Percentiles rank a stretch among this genome's conserved stretches.
Conservation (phyloP, 2,888 invertebrate species). For the Caenorhabditis sp. region DNA sequence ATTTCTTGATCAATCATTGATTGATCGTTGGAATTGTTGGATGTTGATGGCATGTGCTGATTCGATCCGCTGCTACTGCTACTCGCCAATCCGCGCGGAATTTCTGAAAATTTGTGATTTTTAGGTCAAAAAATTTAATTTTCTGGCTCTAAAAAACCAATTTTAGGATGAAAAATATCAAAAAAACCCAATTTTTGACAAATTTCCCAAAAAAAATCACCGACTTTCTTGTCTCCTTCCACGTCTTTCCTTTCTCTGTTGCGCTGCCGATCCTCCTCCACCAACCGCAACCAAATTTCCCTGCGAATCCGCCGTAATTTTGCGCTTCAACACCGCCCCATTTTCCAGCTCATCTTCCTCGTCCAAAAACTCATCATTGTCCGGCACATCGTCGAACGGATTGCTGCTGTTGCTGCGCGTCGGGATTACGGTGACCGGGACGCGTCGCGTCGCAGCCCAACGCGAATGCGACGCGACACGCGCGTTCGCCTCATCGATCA, state of each 20-base stretch:
- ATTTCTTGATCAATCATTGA: conserved; percentile 3
- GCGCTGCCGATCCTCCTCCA: conserved; percentile 3
- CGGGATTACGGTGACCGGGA: too few species aligned
- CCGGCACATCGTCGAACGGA: too few species aligned
- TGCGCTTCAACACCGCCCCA: conserved; percentile 31
- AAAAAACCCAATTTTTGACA: not conserved
- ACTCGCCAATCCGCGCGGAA: not conserved
- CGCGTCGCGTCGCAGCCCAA: too few species aligned
- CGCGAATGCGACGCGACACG: too few species aligned
- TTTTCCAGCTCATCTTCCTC: conserved; percentile 29
- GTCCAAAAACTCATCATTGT: conserved; percentile 24
- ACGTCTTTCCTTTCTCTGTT: conserved; percentile 5
- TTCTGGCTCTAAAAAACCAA: not conserved
- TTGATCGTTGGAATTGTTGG: not conserved
- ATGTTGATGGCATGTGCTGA: too few species aligned
- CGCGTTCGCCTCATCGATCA: not conserved
- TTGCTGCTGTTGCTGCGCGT: too few species aligned
- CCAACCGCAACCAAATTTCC: not conserved
- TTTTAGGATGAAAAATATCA: not conserved
- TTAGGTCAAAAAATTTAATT: too few species aligned
- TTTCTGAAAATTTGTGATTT: conserved; percentile 3
- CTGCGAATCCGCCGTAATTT: conserved; percentile 37
- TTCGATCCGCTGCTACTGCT: not conserved
- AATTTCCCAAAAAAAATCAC: not conserved
- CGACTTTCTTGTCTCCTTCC: not conserved